A percentile compares a stretch with the other conserved stretches of the same genome.
Conservation (phyloP, 2,888 invertebrate species). For the Orthosia incerta region DNA sequence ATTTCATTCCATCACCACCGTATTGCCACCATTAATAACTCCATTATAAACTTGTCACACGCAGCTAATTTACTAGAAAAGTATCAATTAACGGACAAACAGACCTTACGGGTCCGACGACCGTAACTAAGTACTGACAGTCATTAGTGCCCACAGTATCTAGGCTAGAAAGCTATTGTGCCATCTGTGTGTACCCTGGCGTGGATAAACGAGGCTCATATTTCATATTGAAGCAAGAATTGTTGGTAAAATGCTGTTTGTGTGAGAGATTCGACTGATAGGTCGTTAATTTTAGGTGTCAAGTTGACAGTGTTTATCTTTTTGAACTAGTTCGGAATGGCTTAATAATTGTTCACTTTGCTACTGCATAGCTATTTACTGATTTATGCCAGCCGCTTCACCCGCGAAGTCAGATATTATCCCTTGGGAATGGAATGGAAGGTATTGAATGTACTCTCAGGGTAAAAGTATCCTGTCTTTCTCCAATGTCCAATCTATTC, state of each 20-base stretch:
- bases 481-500: too few relatives aligned
- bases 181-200: constrained; percentile 36
- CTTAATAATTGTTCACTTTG: too few relatives aligned
- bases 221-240: constrained; percentile 29
- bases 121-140: constrained; percentile 53
- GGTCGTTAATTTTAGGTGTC: constrained; percentile 35
- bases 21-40: constrained; percentile 24
- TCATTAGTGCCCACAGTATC: constrained; percentile 60
- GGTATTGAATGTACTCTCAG: too few relatives aligned
- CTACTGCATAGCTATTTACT: too few relatives aligned
- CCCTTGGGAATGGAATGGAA: too few relatives aligned
- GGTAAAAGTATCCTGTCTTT: too few relatives aligned
- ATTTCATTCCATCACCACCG: constrained; percentile 18
- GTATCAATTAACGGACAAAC: constrained; percentile 66
- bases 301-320: constrained; percentile 24
- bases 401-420: too few relatives aligned
- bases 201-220: constrained; percentile 43
- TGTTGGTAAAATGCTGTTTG: constrained; percentile 31
- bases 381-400: too few relatives aligned
- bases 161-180: constrained; percentile 67
- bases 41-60: constrained; percentile 35
- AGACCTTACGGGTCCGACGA: constrained; percentile 44
- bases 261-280: constrained; percentile 41
- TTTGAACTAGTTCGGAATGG: neutral
- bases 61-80: constrained; percentile 66